phyloP scores from a whole-genome alignment of 2,888 invertebrate species.

The Andrena flavipes region DNA sequence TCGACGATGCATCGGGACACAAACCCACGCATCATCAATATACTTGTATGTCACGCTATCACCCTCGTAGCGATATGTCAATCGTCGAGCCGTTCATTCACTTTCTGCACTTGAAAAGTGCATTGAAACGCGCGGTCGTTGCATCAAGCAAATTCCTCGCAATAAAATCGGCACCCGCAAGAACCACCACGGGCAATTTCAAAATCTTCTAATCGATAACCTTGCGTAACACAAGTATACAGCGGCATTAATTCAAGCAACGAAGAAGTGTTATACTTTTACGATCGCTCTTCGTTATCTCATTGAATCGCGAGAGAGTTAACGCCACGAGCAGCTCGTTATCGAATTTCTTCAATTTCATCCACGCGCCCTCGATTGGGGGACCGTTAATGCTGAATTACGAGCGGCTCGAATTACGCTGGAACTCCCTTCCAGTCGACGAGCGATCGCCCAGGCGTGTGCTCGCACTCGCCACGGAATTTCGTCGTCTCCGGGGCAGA shows the following conservation, averaged over 20 bases:
- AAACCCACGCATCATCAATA: neutral
- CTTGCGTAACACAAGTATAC: too few species aligned
- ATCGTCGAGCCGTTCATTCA: conserved; percentile 24
- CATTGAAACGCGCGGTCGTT: neutral
- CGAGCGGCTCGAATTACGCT: conserved; percentile 21
- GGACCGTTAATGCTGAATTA: conserved; percentile 31
- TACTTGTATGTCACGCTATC: neutral
- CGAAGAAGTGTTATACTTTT: too few species aligned
- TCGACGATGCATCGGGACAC: neutral
- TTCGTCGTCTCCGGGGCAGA: conserved; percentile 6
- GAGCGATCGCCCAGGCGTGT: neutral
- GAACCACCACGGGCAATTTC: too few species aligned
- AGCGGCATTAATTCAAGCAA: too few species aligned
- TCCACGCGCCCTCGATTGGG: neutral
- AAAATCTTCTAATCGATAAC: too few species aligned
- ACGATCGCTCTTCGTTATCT: too few species aligned
- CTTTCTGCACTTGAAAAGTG: neutral
- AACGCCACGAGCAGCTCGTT: conserved; percentile 19
- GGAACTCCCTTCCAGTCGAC: neutral
- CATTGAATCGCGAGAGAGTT: too few species aligned
- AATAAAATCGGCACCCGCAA: too few species aligned
- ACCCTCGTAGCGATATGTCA: neutral
- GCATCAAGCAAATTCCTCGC: too few species aligned
- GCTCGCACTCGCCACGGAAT: conserved; percentile 19
- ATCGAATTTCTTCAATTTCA: conserved; percentile 29